These are phyloP conservation scores for Diplodus sargus DNA, from an alignment of 2,797 vertebrate species.

Conservation along the genomic window DNA sequence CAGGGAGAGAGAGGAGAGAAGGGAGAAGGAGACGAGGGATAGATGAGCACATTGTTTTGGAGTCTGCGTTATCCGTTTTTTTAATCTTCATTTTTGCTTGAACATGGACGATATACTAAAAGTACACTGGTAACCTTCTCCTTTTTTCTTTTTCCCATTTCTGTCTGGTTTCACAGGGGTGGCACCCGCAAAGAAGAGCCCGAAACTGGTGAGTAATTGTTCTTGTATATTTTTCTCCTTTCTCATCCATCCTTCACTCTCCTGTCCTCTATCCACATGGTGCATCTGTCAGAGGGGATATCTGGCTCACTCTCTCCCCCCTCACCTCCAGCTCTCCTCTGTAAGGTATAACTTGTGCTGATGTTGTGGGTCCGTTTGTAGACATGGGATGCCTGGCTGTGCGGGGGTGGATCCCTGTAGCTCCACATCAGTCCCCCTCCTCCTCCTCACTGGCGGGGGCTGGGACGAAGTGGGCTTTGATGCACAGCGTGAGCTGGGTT, in stretches of 20 bases:
- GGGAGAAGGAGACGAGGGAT: slow-evolving; percentile 67
- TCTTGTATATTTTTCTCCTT: slow-evolving; percentile 6
- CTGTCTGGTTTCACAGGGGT: slow-evolving; percentile 89
- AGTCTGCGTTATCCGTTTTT: slow-evolving; percentile 70
- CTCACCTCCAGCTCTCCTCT: slow-evolving; percentile 26
- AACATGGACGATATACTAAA: slow-evolving; percentile 83
- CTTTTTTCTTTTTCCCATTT: slow-evolving; percentile 26
- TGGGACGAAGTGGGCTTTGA: slow-evolving; percentile 70
- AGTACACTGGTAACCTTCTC: slow-evolving; percentile 76
- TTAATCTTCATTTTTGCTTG: slow-evolving; percentile 29
- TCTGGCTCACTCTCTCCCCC: slow-evolving; percentile 7
- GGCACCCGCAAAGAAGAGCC: slow-evolving; percentile 98
- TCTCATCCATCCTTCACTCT: slow-evolving; percentile 34
- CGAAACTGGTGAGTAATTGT: slow-evolving; percentile 94
- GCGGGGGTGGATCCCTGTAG: slow-evolving; percentile 71
- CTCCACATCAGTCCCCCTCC: slow-evolving; percentile 39
- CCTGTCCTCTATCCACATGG: slow-evolving; percentile 2
- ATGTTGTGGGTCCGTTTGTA: slow-evolving; percentile 66
- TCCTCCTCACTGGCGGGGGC: slow-evolving; percentile 45
- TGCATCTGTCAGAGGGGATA: slow-evolving; percentile 11
- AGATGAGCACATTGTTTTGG: slow-evolving; percentile 72
- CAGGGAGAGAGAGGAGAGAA: slow-evolving; percentile 65
- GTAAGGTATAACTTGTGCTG: slow-evolving; percentile 59
- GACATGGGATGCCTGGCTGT: slow-evolving; percentile 52
- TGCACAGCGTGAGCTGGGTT: slow-evolving; percentile 70